Conservation (phyloP, 2,888 invertebrate species). For the Xanthorhoe spadicearia region DNA sequence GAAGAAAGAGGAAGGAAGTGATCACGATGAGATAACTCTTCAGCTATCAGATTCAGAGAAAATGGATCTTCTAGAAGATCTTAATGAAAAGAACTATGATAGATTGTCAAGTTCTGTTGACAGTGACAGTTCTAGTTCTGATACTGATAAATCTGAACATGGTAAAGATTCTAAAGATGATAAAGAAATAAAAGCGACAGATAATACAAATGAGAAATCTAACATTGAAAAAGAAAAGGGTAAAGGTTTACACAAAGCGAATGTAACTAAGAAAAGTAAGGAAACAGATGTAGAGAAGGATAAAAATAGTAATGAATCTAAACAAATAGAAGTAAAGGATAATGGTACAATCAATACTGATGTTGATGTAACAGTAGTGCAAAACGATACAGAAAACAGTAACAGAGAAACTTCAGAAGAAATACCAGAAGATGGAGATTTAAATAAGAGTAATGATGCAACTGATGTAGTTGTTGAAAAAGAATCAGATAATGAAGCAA, state of each 20-base stretch:
- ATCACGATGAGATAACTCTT: conserved; percentile 77
- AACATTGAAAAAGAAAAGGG: too few relatives aligned
- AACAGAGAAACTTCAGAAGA: neutral
- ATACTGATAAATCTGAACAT: conserved; percentile 41
- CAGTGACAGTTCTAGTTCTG: conserved; percentile 47
- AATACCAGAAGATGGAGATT: neutral
- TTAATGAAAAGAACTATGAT: conserved; percentile 68
- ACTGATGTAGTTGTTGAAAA: neutral
- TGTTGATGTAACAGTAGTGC: neutral
- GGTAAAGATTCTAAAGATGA: neutral
- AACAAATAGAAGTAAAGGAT: neutral
- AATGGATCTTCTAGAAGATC: conserved; percentile 77
- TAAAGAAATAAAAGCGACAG: neutral
- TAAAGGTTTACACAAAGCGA: too few relatives aligned
- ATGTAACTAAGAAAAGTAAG: neutral
- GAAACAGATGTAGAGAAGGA: neutral
- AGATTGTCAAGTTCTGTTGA: conserved; percentile 46
- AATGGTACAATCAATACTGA: neutral
- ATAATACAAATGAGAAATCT: neutral
- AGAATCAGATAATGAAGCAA: neutral
- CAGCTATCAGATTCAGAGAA: conserved; percentile 80
- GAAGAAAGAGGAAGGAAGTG: conserved; percentile 60
- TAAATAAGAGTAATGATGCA: neutral
- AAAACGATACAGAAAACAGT: neutral
- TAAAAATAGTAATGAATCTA: neutral